Evolutionary conservation across 2,888 invertebrate species (phyloP), one percentile per base, ranked within the genome.

Genomic region (Machimus rusticus): DNA sequence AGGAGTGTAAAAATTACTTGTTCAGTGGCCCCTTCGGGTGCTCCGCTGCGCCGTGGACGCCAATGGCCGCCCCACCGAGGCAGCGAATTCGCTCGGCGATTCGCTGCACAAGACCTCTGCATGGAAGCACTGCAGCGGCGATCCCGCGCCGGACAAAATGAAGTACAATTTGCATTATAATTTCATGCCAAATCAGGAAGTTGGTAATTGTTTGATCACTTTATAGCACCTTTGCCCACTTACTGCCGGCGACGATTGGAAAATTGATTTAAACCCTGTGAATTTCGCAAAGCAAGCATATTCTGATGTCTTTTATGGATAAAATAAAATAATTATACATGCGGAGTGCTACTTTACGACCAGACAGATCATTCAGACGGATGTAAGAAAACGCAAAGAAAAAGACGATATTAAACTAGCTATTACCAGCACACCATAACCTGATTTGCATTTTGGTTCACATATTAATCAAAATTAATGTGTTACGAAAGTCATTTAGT

Each of bases 81-180:
- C 16, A 2, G 66, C 2, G 12, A 23, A 14, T 66, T 66, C 9
- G 66, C 14, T 66, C 23, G 66, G 23, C 28, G 57, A 23, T 57
- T 57, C 28, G 6, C 57, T 57, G 6, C n/a, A 6, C 57, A 12
- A 57, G 57, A 28, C 57, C 23, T 57, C 57, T 12, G 3, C n/a
- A 57, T 12, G 12, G 57, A 8, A 57, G 57, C 23, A 9, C 55
- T 1, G 23, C 19, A 57, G 23, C 12, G 57, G 57, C 12, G 28
- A 66, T 66, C 19, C 12, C 66, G 66, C 28, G 23, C 9, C 66
- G 51, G 16, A n/a, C 51, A 51, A 12, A 57, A 76, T 37, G 39
- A 76, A 39, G 74, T 76, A 37, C 34, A 76, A 76, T 76, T 76
- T 76, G 19, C 76, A 76, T 76, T 76, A 76, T 37, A 76, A 76